Evolutionary conservation across 1,140 invertebrate genomes (phyloP).

Genomic region (Uloborus diversus): DNA sequence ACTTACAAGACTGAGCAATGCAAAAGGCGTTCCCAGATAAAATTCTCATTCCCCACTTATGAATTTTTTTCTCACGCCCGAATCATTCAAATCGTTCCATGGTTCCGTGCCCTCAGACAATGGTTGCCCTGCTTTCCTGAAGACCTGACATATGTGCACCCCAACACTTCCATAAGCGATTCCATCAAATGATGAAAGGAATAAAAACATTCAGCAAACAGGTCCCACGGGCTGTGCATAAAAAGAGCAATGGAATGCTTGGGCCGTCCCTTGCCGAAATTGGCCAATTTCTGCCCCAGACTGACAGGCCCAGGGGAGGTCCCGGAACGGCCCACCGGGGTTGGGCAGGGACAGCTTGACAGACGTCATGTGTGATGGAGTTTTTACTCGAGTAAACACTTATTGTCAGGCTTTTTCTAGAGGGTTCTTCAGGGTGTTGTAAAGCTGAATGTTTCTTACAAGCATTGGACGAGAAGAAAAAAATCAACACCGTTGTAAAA

Average conservation of each 20-base stretch:
- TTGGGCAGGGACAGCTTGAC: not conserved
- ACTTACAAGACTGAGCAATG: no score
- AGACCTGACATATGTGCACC: not conserved
- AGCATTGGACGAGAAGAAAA: no score
- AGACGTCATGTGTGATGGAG: not conserved
- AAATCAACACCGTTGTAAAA: no score
- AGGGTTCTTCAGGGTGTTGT: not conserved
- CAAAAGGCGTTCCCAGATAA: no score
- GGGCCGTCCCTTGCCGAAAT: not conserved
- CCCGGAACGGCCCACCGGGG: not conserved
- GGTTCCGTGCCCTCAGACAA: no score
- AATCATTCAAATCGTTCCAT: no score
- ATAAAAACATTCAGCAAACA: slow-evolving; percentile 6
- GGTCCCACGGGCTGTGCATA: slow-evolving; percentile 36
- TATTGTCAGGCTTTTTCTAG: not conserved
- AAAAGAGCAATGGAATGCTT: slow-evolving; percentile 42
- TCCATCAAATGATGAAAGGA: not conserved
- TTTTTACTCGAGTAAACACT: not conserved
- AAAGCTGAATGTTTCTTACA: no score
- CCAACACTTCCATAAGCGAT: not conserved
- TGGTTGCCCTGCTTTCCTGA: no score
- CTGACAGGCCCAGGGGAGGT: not conserved
- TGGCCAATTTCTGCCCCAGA: slow-evolving; percentile 5
- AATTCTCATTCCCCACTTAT: no score
- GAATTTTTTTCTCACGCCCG: slow-evolving; percentile 22